Conservation (phyloP, 2,888 invertebrate species). For the Dryomyza anilis region DNA sequence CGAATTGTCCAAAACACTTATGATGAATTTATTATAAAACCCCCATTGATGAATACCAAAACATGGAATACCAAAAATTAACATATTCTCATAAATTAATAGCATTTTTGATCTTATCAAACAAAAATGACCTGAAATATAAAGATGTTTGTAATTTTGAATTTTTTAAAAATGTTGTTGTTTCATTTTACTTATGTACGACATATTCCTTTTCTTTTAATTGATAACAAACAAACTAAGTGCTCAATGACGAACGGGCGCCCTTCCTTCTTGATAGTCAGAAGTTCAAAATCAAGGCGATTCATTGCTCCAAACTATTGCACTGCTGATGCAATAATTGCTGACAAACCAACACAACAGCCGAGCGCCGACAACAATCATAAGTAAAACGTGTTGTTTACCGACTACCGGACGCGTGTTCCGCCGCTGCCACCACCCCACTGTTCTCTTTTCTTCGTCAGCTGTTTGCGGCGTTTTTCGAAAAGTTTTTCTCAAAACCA, state of each 20-base stretch:
- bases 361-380: neutral
- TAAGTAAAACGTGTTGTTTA: neutral
- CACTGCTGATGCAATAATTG: conserved; percentile 4
- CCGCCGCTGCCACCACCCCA: too few relatives aligned
- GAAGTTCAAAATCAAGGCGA: conserved; percentile 45
- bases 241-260: too few relatives aligned
- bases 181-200: too few relatives aligned
- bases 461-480: conserved; percentile 33
- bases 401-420: conserved; percentile 29
- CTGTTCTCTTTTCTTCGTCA: conserved; percentile 27
- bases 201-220: neutral
- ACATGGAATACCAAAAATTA: too few relatives aligned
- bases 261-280: neutral
- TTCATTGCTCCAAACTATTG: conserved; percentile 1
- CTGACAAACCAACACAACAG: neutral
- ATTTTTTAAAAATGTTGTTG: too few relatives aligned
- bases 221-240: neutral
- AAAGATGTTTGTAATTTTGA: too few relatives aligned
- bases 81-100: too few relatives aligned
- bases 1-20: too few relatives aligned
- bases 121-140: too few relatives aligned
- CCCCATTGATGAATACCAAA: too few relatives aligned
- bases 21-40: too few relatives aligned
- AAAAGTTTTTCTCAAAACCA: conserved; percentile 9
- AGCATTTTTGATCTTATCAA: too few relatives aligned